Evolutionary conservation across 2,113 vertebrate species (phyloP), one percentile per base, ranked within the genome.

Genomic region (Gymnarchus niloticus): DNA sequence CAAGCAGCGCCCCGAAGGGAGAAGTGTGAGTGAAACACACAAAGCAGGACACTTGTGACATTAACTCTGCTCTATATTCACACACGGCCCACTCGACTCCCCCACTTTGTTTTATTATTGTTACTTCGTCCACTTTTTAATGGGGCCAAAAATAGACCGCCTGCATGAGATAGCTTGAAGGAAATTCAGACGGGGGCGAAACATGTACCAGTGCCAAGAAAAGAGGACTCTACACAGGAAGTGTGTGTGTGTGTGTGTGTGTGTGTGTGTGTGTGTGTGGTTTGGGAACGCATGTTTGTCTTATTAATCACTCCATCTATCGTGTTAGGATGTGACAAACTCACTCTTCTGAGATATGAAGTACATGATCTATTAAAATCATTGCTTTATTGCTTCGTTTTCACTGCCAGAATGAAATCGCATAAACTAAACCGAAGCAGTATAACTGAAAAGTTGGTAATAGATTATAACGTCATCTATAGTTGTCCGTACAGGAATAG

Each of bases 81-180:
- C 41, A 85, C 76, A 77, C 25, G 25, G 28, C 51, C 84, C 46
- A 46, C 12, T 44, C 25, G 17, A 21, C 48, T 23, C 7, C 33
- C 65, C 19, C 59, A 84, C 46, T 73, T 73, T 73, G 65, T 41
- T 73, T 41, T 69, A 69, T 52, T 48, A 54, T 48, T 73, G 21
- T 84, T 37, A 28, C 61, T 48, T 48, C 44, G 76, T 78, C 76
- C 83, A 19, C 59, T 56, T 25, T 51, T 85, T 85, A 76, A 54
- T 83, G 54, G 49, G 28, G 33, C 49, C 84, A 69, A 56, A 77
- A 85, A 85, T 85, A 85, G 65, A 65, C 37, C 56, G 83, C 23
- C 19, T 84, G 51, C 83, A 6, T 52, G 84, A 56, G 61, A 84
- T 84, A 84, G 49, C 76, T 76, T 84, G 25, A 76, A 73, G 61